Conservation (phyloP, 2,797 vertebrate species). For the Scarus forsteni region DNA sequence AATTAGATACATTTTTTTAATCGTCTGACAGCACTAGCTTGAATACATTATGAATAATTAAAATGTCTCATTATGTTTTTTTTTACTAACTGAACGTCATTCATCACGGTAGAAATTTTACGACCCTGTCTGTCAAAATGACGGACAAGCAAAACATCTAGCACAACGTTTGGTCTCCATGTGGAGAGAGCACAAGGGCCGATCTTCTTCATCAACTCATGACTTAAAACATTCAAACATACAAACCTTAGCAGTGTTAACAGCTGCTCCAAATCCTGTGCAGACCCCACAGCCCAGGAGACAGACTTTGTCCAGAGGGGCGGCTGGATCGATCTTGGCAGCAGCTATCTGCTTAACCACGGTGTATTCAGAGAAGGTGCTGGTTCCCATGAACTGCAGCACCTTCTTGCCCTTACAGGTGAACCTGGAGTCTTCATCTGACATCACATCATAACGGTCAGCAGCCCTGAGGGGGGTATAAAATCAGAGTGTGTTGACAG, state of each 20-base stretch:
- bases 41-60: no score
- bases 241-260: constrained; percentile 92
- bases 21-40: no score
- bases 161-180: no score
- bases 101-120: no score
- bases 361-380: constrained; percentile 95
- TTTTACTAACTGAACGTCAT: no score
- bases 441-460: constrained; percentile 79
- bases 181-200: no score
- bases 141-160: no score
- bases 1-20: no score
- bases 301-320: constrained; percentile 94
- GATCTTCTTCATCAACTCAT: not conserved
- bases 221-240: not conserved
- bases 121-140: no score
- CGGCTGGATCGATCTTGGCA: constrained; percentile 90
- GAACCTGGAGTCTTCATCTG: constrained; percentile 86
- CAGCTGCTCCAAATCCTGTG: constrained; percentile 93
- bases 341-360: constrained; percentile 91
- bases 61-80: no score
- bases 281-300: constrained; percentile 93
- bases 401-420: constrained; percentile 91
- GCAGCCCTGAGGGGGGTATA: constrained; percentile 58
- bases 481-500: not conserved
- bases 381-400: constrained; percentile 93